Evolutionary conservation across 92 coral and sea anemone genomes (phyloP).

Genomic region (Epizoanthus rinbou): DNA sequence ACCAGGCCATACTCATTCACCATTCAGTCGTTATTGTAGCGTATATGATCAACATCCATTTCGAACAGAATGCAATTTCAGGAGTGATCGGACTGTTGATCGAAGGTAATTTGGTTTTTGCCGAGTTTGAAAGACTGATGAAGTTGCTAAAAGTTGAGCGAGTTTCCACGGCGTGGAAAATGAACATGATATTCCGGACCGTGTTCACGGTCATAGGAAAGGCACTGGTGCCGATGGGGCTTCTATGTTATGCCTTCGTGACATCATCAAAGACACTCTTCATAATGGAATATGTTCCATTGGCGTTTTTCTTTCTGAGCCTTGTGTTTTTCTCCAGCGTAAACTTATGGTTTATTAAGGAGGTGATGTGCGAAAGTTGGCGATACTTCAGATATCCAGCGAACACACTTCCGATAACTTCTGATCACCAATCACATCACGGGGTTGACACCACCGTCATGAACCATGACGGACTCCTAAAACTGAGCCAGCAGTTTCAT

Average conservation of each 20-base stretch:
- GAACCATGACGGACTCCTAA: conserved; percentile 76
- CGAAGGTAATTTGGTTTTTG: conserved; percentile 85
- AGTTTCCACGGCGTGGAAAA: conserved; percentile 47
- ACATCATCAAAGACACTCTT: conserved; percentile 68
- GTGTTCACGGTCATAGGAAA: conserved; percentile 65
- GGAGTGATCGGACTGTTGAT: conserved; percentile 80
- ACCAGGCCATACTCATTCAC: conserved; percentile 81
- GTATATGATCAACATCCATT: conserved; percentile 56
- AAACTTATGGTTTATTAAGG: conserved; percentile 89
- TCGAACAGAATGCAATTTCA: conserved; percentile 78
- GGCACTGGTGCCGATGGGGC: conserved; percentile 74
- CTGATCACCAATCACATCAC: neutral
- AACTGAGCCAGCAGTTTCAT: conserved; percentile 48
- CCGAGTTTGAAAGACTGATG: conserved; percentile 75
- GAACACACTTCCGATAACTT: conserved; percentile 28
- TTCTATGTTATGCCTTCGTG: conserved; percentile 54
- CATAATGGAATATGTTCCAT: conserved; percentile 79
- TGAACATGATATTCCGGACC: conserved; percentile 46
- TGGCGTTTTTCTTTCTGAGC: conserved; percentile 89
- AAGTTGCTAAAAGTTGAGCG: conserved; percentile 36
- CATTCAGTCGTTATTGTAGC: conserved; percentile 80
- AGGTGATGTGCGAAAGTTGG: conserved; percentile 56
- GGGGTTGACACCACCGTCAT: conserved; percentile 55
- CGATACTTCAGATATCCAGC: conserved; percentile 44
- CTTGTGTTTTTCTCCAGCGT: conserved; percentile 91